These are phyloP conservation scores for Otis tarda DNA, from an alignment of 2,113 vertebrate species.

Conservation along the genomic window DNA sequence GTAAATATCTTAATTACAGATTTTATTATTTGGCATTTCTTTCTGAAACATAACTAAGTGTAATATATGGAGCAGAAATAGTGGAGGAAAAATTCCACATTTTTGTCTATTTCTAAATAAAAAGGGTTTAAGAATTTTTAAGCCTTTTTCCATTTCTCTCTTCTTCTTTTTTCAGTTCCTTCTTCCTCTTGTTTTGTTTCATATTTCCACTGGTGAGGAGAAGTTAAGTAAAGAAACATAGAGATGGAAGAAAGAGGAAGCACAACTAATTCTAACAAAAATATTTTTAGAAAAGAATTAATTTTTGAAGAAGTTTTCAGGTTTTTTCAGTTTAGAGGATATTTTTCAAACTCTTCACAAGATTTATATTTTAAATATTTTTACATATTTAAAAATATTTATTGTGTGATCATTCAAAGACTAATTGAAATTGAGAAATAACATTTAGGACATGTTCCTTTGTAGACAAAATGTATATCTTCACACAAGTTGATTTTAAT, in stretches of 20 bases:
- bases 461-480: neutral
- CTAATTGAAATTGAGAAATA: neutral
- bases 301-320: neutral
- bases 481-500: neutral
- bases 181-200: neutral
- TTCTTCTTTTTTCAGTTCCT: neutral
- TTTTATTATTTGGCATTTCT: neutral
- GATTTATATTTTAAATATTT: neutral
- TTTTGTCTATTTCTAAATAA: neutral
- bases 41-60: neutral
- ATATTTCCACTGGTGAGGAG: neutral
- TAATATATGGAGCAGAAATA: neutral
- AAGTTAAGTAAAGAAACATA: neutral
- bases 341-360: neutral
- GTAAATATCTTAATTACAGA: neutral
- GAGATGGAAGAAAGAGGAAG: neutral
- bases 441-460: neutral
- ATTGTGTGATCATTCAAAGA: neutral
- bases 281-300: neutral
- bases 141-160: neutral
- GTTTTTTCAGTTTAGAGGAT: neutral
- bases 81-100: accelerated
- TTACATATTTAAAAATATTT: neutral
- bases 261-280: neutral
- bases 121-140: neutral